Evolutionary conservation across 2,113 vertebrate genomes (phyloP), one percentile per base, ranked within the genome.

Genomic region (Alosa alosa): DNA sequence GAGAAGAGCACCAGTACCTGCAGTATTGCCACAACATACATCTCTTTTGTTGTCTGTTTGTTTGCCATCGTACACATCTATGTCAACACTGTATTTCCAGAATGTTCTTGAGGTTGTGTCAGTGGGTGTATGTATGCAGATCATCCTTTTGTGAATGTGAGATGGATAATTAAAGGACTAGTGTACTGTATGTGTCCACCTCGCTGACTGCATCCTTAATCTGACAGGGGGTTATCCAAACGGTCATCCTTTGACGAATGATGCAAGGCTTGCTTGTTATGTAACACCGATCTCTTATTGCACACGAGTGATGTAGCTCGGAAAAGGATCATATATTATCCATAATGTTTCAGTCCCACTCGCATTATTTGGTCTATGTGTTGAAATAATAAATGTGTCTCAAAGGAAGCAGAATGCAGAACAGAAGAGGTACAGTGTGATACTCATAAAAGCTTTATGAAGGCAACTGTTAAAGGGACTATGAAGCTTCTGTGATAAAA

Each of bases 161-260:
- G 94, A 93, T 92, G 88, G 93, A 92, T 89, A 64, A 95, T 94
- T 95, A 95, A 95, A 95, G 88, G 81, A 86, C 64, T 47, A 41
- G 60, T 83, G 81, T 91, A 78, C 72, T 78, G 72, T 39, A 78
- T 82, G 78, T 81, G 41, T 84, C 87, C 25, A 57, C 52, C 52
- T 50, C 17, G 25, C 82, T 83, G 83, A 3, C 84, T 83, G 87
- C 60, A 86, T 87, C 55, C 31, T 75, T 84, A 72, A 81, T 68
- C 11, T 78, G 13, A 78, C 72, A 78, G 72, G 13, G 13, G 72
- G 72, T 78, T 39, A 17, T 36, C 72, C 36, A 15, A 15, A 39
- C 10, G 72, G 72, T 78, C 36, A 78, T 36, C 72, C 31, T 39
- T 39, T 78, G 72, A 78, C 72, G 17, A 78, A 78, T 78, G 25